These are phyloP conservation scores for Mylabris sibirica DNA, from an alignment of 2,888 invertebrate genomes.

Conservation along the genomic window DNA sequence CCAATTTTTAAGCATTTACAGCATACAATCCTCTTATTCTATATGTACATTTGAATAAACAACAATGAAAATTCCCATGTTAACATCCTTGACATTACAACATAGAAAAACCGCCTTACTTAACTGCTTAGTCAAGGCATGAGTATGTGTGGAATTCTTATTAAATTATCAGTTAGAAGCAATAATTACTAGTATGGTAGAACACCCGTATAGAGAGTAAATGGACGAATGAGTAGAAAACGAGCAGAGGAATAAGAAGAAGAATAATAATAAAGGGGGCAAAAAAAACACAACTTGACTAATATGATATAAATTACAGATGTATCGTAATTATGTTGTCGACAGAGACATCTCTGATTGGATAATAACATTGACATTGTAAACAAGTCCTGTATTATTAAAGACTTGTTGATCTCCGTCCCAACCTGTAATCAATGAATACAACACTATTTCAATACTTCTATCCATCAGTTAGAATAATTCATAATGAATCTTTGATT, in stretches of 20 bases:
- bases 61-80: conserved; percentile 20
- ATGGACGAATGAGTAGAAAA: conserved; percentile 19
- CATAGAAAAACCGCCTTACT: conserved; percentile 35
- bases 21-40: background rate
- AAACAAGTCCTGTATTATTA: conserved; percentile 58
- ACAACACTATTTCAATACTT: conserved; percentile 30
- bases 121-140: conserved; percentile 22
- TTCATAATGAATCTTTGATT: background rate
- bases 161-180: conserved; percentile 54
- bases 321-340: conserved; percentile 60
- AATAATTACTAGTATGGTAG: conserved; percentile 51
- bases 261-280: background rate
- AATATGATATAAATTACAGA: conserved; percentile 62
- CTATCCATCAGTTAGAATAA: background rate
- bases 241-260: too few species aligned
- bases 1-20: too few species aligned
- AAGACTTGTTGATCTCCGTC: conserved; percentile 51
- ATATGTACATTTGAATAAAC: conserved; percentile 14
- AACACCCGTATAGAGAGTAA: conserved; percentile 51
- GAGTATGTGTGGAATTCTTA: conserved; percentile 48
- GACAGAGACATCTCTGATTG: conserved; percentile 62
- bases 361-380: conserved; percentile 63
- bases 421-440: conserved; percentile 55
- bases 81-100: conserved; percentile 1
- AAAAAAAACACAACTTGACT: conserved; percentile 51